Base-by-base conservation (phyloP, 2,113 vertebrate species). In the Micronisus gabar region DNA sequence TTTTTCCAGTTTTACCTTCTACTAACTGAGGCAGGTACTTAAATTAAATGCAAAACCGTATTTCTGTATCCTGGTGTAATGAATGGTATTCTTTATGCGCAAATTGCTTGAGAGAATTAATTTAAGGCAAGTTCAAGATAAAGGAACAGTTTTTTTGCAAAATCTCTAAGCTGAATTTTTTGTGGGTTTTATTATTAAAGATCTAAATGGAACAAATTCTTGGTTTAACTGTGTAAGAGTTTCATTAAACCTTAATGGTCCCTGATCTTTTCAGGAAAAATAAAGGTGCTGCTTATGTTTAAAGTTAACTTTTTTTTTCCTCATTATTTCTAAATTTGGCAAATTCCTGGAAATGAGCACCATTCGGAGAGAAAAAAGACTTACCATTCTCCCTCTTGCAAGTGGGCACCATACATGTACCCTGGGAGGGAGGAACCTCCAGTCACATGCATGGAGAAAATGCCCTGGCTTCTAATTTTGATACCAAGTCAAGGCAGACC, bases 381-480 rank as follows among this genome's bases (percentile, higher is more conserved):
- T 34, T 55, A 30, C 19, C 29, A 27, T 41, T 61, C 22, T 68
- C 32, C 25, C 40, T n/a, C 22, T 23, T 73, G 3, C 7, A 86
- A 91, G 40, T n/a, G 20, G 29, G 30, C 14, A 52, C 20, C 20
- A 52, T 11, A 16, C 10, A 9, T 0, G 1, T 11, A 32, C 3
- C 59, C 40, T 16, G 32, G 16, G 52, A 76, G 19, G n/a, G 38
- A 85, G 6, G 23, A 62, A 61, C 23, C 48, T 74, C 43, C 40
- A 41, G 58, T 12, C 29, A 65, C 13, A 7, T 1, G 11, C 23
- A 34, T 2, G 5, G 59, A 70, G 12, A 27, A 81, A 56, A 18
- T 67, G 27, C 38, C 38, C 38, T 30, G 43, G 52, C 38, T 72
- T n/a, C 79, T 40, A 5, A 15, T 32, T 59, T 19, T 4, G 3